phyloP scores from a whole-genome alignment of 2,888 invertebrate species.

The Sphinx pinastri region DNA sequence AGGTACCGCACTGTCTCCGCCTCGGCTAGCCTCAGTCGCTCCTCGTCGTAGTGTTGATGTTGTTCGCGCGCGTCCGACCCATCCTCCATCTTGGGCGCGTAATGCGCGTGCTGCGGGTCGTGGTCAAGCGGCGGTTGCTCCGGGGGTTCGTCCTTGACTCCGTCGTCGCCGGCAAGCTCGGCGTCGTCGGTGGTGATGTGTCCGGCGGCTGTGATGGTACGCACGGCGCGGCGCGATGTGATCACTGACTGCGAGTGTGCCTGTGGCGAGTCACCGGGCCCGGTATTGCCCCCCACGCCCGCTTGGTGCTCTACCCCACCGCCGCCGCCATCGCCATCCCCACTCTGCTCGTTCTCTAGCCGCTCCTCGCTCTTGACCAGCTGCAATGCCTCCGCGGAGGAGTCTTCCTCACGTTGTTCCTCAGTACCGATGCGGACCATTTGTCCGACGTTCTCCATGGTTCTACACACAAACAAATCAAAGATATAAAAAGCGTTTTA shows the following conservation, averaged over 20 bases:
- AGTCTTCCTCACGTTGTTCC: slow-evolving; percentile 51
- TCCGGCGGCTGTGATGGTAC: slow-evolving; percentile 85
- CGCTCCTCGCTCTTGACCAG: slow-evolving; percentile 72
- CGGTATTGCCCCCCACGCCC: slow-evolving; percentile 28
- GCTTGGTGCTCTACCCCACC: slow-evolving; percentile 26
- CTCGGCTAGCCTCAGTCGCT: slow-evolving; percentile 63
- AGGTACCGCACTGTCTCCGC: slow-evolving; percentile 72
- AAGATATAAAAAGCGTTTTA: not conserved
- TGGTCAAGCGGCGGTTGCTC: slow-evolving; percentile 56
- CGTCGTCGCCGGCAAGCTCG: slow-evolving; percentile 54
- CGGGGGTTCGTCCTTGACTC: slow-evolving; percentile 72
- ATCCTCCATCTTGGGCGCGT: slow-evolving; percentile 57
- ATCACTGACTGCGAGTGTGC: slow-evolving; percentile 79
- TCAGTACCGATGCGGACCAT: slow-evolving; percentile 47
- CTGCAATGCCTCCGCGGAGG: slow-evolving; percentile 65
- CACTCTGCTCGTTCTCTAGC: slow-evolving; percentile 43
- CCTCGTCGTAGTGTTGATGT: slow-evolving; percentile 66
- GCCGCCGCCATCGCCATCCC: slow-evolving; percentile 27
- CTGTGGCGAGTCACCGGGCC: slow-evolving; percentile 47
- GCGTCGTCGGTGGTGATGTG: slow-evolving; percentile 76
- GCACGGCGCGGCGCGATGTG: slow-evolving; percentile 81
- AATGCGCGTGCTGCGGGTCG: slow-evolving; percentile 52
- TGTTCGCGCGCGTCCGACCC: slow-evolving; percentile 46
- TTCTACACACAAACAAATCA: slow-evolving; percentile 28
- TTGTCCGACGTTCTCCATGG: slow-evolving; percentile 61